Evolutionary conservation across 1,140 invertebrate genomes (phyloP), one percentile per base, ranked within the genome.

Genomic region (Pogonomyrmex californicus): DNA sequence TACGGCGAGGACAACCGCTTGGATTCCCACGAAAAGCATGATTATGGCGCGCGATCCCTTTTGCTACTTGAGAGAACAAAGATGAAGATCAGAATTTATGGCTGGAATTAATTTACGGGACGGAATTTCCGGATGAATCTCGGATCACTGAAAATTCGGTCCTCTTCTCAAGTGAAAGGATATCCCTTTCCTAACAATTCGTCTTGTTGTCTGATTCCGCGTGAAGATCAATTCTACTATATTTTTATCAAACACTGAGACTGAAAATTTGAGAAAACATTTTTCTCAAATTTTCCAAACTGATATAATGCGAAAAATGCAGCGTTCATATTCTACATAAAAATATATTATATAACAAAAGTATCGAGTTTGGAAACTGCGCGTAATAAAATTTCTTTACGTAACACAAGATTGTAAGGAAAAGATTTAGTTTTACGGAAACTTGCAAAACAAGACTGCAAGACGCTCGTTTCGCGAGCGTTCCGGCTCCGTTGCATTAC

Each of bases 1-100:
- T 87, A 86, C 58, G 75, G 79, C 36, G 73, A 81, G 30, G n/a
- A 38, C 41, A 17, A 54, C 56, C 54, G 58, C 41, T 78, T 36
- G 60, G 60, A 86, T 87, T 91, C 87, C 77, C 87, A 91, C 77
- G 90, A 86, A 91, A 87, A 91, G 88, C 65, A 30, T 60, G 23
- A 79, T 66, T 71, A 85, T 33, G 9, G 23, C 62, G 60, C 58
- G 30, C 54, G 85, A 76, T 66, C 30, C 66, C 41, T 54, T 49
- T 54, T 58, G 66, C 54, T 81, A 71, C 12, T 58, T 54, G 23
- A 49, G 83, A 70, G 87, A 76, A 89, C 88, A 88, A 89, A 86
- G 87, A 38, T 70, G 33, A 38, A 36, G 56, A 76, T 41, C 44
- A 30, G 70, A 76, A 89, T 86, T 89, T 89, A 86, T 51, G n/a